Percentiles rank a stretch among this genome's conserved stretches.
Evolutionary conservation across 2,888 invertebrate species (phyloP).

Genomic region (Syritta pipiens): DNA sequence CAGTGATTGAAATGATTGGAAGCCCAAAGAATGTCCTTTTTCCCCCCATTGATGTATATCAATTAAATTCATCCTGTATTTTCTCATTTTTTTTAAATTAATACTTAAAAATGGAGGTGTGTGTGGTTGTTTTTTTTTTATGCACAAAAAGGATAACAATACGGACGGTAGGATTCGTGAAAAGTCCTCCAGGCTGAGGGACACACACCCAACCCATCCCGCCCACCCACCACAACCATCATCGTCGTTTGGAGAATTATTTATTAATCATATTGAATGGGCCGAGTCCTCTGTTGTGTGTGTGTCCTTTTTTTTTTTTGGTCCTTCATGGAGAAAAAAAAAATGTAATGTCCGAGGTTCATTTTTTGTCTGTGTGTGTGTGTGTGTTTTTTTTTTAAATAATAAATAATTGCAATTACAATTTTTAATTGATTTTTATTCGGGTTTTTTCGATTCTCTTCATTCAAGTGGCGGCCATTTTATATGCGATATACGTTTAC

Average conservation of each 20-base stretch:
- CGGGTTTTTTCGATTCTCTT: constrained; percentile 13
- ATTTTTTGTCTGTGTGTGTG: too few species aligned
- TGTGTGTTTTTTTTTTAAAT: constrained; percentile 46
- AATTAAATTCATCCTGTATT: too few species aligned
- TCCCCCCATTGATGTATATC: too few species aligned
- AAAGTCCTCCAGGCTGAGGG: too few species aligned
- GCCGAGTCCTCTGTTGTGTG: too few species aligned
- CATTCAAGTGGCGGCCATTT: background rate
- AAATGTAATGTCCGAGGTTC: too few species aligned
- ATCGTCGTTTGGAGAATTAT: constrained; percentile 44
- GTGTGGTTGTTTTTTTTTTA: background rate
- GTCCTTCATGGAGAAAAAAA: too few species aligned
- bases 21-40: background rate
- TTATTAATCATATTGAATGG: constrained; percentile 58
- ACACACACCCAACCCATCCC: too few species aligned
- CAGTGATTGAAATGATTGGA: constrained; percentile 7
- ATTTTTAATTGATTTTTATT: constrained; percentile 61
- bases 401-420: constrained; percentile 65
- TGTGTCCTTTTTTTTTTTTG: too few species aligned
- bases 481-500: background rate
- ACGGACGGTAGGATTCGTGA: background rate
- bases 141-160: background rate
- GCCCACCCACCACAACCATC: too few species aligned
- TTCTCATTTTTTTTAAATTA: too few species aligned
- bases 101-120: background rate